Conservation (phyloP, 2,888 invertebrate species). For the Bimastos eiseni region DNA sequence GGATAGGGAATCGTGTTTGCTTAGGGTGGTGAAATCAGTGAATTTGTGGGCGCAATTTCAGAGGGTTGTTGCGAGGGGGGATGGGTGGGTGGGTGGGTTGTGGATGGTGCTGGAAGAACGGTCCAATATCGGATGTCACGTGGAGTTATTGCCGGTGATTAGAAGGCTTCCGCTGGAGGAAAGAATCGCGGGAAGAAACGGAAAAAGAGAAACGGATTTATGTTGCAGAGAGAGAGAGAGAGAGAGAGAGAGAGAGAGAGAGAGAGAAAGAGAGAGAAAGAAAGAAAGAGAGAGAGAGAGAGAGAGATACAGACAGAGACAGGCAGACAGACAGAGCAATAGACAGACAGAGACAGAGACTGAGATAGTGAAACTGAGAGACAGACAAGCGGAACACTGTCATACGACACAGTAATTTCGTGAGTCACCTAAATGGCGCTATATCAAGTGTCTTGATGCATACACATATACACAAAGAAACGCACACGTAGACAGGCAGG, state of each 20-base stretch:
- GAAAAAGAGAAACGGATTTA: neutral
- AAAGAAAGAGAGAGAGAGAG: neutral
- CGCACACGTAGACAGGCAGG: neutral
- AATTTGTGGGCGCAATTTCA: neutral
- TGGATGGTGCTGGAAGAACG: neutral
- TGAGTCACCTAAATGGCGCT: no score
- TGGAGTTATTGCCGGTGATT: constrained; percentile 8
- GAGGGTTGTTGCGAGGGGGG: neutral
- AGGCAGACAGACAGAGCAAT: neutral
- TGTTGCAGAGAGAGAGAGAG: neutral
- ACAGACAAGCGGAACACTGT: neutral
- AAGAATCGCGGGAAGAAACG: neutral
- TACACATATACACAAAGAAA: neutral
- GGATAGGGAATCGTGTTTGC: neutral
- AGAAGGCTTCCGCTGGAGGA: neutral
- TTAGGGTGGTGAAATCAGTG: neutral
- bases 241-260: neutral
- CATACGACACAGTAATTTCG: no score
- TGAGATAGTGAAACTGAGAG: neutral
- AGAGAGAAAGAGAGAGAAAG: neutral
- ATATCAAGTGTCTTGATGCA: neutral
- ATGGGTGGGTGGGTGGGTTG: neutral
- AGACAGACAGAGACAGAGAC: neutral
- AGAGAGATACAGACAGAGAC: neutral
- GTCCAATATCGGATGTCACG: neutral